A percentile compares a stretch with the other conserved stretches of the same genome.
These are phyloP conservation scores for Chironomus tentans DNA, from an alignment of 2,888 invertebrate species.

Conservation along the genomic window DNA sequence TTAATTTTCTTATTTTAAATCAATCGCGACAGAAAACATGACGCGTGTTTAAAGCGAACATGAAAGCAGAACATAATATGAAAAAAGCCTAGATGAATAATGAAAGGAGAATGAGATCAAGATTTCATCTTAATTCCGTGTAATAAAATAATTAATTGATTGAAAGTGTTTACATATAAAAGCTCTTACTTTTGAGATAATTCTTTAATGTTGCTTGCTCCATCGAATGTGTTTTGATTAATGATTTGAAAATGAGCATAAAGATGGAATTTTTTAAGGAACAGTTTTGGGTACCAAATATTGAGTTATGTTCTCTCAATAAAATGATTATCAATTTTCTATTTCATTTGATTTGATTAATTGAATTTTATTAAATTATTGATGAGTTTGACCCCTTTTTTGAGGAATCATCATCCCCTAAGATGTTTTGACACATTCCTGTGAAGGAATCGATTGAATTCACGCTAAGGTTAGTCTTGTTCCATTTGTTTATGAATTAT, in stretches of 20 bases:
- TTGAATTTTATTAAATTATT: background rate
- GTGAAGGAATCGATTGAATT: background rate
- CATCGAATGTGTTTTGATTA: slow-evolving; percentile 12
- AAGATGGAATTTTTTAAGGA: slow-evolving; percentile 4
- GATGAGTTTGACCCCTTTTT: no score
- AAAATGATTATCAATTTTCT: background rate
- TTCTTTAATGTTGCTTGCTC: background rate
- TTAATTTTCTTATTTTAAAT: slow-evolving; percentile 18
- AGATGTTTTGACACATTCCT: background rate
- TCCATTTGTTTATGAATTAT: no score
- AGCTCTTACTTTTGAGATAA: slow-evolving; percentile 6
- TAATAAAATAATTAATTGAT: slow-evolving; percentile 27
- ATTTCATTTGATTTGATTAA: background rate
- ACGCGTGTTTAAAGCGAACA: slow-evolving; percentile 7
- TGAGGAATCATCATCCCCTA: background rate
- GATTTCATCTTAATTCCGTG: slow-evolving; percentile 26
- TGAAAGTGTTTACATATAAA: slow-evolving; percentile 6
- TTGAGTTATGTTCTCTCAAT: background rate
- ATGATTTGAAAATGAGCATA: background rate
- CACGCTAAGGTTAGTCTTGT: no score
- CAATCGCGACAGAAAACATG: slow-evolving; percentile 18
- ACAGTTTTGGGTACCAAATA: background rate
- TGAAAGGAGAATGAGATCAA: background rate
- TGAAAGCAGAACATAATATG: background rate
- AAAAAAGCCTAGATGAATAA: background rate